Percentiles rank a stretch among this genome's conserved stretches.
Evolutionary conservation across 2,888 invertebrate species (phyloP).

Genomic region (Ceriagrion tenellum): DNA sequence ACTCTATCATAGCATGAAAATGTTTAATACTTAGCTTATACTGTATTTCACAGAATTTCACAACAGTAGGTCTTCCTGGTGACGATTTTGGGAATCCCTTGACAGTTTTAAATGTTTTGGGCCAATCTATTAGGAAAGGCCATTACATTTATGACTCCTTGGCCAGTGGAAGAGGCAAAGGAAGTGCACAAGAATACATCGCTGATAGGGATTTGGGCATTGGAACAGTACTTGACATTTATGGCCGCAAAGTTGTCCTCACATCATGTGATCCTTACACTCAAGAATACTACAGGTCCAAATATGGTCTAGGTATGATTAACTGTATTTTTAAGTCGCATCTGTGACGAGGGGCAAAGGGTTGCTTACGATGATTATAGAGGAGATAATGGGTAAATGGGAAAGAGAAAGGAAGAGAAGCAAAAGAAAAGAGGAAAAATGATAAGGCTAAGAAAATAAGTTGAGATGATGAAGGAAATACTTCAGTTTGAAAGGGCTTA

Average conservation of each 20-base stretch:
- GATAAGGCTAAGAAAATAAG: too few relatives aligned
- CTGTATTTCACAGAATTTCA: constrained; percentile 28
- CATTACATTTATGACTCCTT: constrained; percentile 82
- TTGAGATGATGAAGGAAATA: too few relatives aligned
- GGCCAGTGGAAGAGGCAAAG: neutral
- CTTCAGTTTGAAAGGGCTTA: too few relatives aligned
- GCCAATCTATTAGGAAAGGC: constrained; percentile 79
- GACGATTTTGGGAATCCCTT: constrained; percentile 76
- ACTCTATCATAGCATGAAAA: too few relatives aligned
- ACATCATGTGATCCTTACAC: constrained; percentile 93
- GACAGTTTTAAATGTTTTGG: constrained; percentile 84
- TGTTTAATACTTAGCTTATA: neutral
- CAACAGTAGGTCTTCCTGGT: constrained; percentile 77
- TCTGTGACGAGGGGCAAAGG: too few relatives aligned
- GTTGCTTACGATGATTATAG: too few relatives aligned
- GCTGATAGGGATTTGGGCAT: constrained; percentile 88
- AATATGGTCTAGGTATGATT: constrained; percentile 82
- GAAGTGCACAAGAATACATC: constrained; percentile 73
- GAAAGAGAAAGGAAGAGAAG: too few relatives aligned
- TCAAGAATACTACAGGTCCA: constrained; percentile 88
- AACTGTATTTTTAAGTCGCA: neutral
- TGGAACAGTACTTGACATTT: constrained; percentile 89
- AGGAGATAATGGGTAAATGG: neutral
- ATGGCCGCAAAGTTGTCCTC: constrained; percentile 88
- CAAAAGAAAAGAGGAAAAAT: too few relatives aligned